A percentile compares a stretch with the other conserved stretches of the same genome.
These are phyloP conservation scores for Lepidurus packardi DNA, from an alignment of 1,140 invertebrate genomes.

Conservation along the genomic window DNA sequence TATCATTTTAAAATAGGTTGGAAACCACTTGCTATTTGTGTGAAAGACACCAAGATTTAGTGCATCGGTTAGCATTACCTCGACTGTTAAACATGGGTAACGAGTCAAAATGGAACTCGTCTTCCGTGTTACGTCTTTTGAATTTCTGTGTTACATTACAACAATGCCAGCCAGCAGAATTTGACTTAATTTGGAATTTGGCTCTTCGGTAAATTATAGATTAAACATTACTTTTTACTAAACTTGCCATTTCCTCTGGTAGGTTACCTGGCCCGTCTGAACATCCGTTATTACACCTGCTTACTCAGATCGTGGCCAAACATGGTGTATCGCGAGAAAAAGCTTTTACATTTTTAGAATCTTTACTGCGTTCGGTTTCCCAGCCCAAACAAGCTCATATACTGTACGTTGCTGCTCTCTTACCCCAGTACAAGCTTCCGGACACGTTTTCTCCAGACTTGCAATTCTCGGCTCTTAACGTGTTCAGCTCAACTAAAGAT, in stretches of 20 bases:
- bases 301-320: neutral
- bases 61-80: neutral
- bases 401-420: neutral
- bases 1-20: neutral
- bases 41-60: neutral
- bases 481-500: neutral
- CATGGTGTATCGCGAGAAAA: neutral
- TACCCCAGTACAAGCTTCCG: neutral
- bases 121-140: neutral
- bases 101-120: neutral
- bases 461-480: neutral
- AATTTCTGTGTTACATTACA: neutral
- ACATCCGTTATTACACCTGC: neutral
- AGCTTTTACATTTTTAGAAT: neutral
- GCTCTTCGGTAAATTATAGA: neutral
- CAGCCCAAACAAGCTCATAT: neutral
- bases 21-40: slow-evolving; percentile 7
- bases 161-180: neutral
- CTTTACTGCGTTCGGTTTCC: neutral
- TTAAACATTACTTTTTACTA: neutral
- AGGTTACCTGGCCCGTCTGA: neutral
- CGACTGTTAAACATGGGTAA: neutral
- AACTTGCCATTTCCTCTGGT: neutral
- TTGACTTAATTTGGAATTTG: neutral
- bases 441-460: neutral